Evolutionary conservation across 2,888 invertebrate species (phyloP).

Genomic region (Andrena trimmerana): DNA sequence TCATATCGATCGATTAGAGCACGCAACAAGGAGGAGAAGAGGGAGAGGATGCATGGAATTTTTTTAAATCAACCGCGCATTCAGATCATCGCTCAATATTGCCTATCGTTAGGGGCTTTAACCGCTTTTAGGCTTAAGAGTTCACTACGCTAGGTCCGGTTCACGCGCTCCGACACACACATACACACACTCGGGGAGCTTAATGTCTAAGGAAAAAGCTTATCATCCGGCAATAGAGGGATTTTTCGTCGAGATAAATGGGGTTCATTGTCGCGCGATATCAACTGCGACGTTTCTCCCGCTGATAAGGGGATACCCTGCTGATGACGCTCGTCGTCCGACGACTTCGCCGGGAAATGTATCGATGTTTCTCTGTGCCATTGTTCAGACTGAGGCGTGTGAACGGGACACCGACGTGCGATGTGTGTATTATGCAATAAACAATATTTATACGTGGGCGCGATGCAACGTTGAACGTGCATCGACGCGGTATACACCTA

Average conservation of each 20-base stretch:
- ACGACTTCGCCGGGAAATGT: not conserved
- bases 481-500: constrained; percentile 58
- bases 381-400: constrained; percentile 58
- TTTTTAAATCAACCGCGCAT: constrained; percentile 7
- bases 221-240: constrained; percentile 5
- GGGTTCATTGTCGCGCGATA: not conserved
- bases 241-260: constrained; percentile 17
- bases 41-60: not conserved
- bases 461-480: constrained; percentile 70
- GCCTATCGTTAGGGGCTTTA: constrained; percentile 9
- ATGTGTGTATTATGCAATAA: constrained; percentile 85
- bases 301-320: not conserved
- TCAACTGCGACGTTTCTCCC: not conserved
- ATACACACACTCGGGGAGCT: not conserved
- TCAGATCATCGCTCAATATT: constrained; percentile 1
- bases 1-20: not conserved
- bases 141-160: constrained; percentile 73
- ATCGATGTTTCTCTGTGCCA: not conserved
- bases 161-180: constrained; percentile 67
- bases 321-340: not conserved
- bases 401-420: constrained; percentile 75
- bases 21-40: not conserved
- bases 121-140: constrained; percentile 74
- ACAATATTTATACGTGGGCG: constrained; percentile 74
- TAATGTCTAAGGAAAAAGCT: not conserved